These are phyloP conservation scores for Abscondita cerata DNA, from an alignment of 2,888 invertebrate species.

Conservation along the genomic window DNA sequence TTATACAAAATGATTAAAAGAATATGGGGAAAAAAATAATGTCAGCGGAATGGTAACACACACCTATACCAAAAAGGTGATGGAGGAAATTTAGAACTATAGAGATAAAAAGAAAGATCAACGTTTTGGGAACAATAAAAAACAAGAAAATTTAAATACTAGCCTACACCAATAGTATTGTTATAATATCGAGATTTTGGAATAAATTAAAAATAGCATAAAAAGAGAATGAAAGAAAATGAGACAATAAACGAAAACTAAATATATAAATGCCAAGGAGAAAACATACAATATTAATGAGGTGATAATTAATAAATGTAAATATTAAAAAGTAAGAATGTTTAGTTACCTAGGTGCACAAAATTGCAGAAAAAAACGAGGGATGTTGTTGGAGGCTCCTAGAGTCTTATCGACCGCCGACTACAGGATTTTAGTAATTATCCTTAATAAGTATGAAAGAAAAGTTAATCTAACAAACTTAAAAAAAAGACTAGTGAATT, in stretches of 20 bases:
- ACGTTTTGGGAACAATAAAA: too few relatives aligned
- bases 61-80: neutral
- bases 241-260: conserved; percentile 4
- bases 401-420: too few relatives aligned
- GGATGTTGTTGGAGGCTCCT: too few relatives aligned
- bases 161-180: neutral
- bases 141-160: neutral
- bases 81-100: neutral
- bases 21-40: neutral
- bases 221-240: neutral
- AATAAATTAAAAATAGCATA: neutral
- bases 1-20: neutral
- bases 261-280: conserved; percentile 10
- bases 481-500: too few relatives aligned
- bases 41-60: neutral
- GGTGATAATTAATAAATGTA: neutral
- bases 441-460: too few relatives aligned
- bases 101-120: too few relatives aligned
- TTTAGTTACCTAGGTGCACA: too few relatives aligned
- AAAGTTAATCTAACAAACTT: too few relatives aligned
- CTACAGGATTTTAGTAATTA: too few relatives aligned
- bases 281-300: neutral
- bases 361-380: too few relatives aligned
- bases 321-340: neutral
- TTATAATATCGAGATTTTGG: conserved; percentile 12